phyloP scores from a whole-genome alignment of 1,140 invertebrate species.

The Conus ventricosus region DNA sequence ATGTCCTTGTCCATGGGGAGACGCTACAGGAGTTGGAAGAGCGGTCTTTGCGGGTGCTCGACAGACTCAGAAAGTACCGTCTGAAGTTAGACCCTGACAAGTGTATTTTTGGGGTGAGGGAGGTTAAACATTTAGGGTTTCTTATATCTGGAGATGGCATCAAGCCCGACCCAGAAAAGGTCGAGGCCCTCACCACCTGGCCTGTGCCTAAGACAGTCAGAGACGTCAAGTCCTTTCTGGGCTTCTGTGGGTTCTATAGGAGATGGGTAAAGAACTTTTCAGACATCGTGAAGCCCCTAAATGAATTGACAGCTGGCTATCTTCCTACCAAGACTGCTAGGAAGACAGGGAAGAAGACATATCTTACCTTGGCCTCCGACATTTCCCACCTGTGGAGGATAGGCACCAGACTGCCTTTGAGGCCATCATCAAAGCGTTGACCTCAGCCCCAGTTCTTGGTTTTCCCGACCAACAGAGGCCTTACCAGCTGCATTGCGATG shows the following conservation, averaged over 20 bases:
- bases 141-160: too few relatives aligned
- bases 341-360: background rate
- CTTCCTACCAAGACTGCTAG: background rate
- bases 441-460: background rate
- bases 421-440: background rate
- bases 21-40: background rate
- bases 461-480: background rate
- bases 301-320: background rate
- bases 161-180: background rate
- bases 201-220: too few relatives aligned
- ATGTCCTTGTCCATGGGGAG: background rate
- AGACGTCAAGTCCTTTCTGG: background rate
- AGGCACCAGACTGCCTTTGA: background rate
- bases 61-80: background rate
- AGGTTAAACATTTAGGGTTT: too few relatives aligned
- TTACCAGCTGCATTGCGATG: background rate
- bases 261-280: background rate
- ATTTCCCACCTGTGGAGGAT: background rate
- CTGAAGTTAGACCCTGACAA: conserved; percentile 7
- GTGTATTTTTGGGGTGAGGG: too few relatives aligned
- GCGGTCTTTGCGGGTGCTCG: background rate
- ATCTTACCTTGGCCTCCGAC: background rate
- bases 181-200: background rate
- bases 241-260: background rate
- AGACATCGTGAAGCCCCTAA: background rate